phyloP scores from a whole-genome alignment of 2,888 invertebrate genomes.

The Aromia moschata region DNA sequence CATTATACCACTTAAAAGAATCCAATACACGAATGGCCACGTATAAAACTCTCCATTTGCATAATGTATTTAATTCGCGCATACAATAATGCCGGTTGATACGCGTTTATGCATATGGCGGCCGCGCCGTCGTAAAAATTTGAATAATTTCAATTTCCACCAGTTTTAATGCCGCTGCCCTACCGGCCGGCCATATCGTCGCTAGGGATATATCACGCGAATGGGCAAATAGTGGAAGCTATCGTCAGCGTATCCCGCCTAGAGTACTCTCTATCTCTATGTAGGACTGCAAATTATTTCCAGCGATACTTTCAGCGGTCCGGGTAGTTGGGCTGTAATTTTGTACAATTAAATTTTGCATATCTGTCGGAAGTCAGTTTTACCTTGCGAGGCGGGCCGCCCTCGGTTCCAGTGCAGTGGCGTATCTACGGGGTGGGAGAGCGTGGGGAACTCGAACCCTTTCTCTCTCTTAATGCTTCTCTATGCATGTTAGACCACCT shows the following conservation, averaged over 20 bases:
- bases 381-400: slow-evolving; percentile 24
- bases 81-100: slow-evolving; percentile 5
- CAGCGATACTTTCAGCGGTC: slow-evolving; percentile 52
- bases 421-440: no score
- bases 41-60: neutral
- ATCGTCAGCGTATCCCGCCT: no score
- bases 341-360: slow-evolving; percentile 46
- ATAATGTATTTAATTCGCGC: slow-evolving; percentile 3
- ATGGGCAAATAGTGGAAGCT: slow-evolving; percentile 38
- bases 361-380: slow-evolving; percentile 50
- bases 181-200: slow-evolving; percentile 33
- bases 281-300: slow-evolving; percentile 49
- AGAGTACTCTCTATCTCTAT: no score
- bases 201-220: slow-evolving; percentile 37
- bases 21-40: neutral
- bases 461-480: no score
- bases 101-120: neutral
- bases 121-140: slow-evolving; percentile 19
- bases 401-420: no score
- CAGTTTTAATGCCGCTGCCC: slow-evolving; percentile 21
- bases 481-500: no score
- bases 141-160: slow-evolving; percentile 34
- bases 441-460: no score
- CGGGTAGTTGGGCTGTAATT: slow-evolving; percentile 40
- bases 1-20: neutral